These are phyloP conservation scores for Cosmia pyralina DNA, from an alignment of 2,888 invertebrate species.

Conservation along the genomic window DNA sequence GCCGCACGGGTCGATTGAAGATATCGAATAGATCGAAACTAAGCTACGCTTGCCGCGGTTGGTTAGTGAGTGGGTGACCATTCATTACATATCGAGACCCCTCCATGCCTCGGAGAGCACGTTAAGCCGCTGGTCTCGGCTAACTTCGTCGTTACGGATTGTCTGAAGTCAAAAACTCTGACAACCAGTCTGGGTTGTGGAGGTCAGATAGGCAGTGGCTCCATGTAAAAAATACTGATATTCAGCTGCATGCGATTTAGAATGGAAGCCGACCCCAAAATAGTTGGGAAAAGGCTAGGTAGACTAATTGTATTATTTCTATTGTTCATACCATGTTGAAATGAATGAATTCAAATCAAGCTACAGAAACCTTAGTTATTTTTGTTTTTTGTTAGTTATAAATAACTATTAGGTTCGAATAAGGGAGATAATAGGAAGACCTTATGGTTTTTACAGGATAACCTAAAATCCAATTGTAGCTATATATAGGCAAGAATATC, in stretches of 20 bases:
- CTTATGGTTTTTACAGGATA: background rate
- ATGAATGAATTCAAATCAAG: background rate
- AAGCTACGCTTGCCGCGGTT: background rate
- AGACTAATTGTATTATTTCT: too few relatives aligned
- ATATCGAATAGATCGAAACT: background rate
- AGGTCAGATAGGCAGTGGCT: background rate
- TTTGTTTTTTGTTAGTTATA: too few relatives aligned
- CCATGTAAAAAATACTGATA: background rate
- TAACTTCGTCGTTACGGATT: too few relatives aligned
- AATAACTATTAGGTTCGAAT: background rate
- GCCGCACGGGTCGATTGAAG: background rate
- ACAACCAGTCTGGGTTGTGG: background rate
- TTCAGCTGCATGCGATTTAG: background rate
- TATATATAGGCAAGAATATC: background rate
- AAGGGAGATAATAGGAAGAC: background rate
- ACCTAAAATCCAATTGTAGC: background rate
- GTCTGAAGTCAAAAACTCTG: background rate
- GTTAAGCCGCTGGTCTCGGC: background rate
- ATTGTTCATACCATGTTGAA: too few relatives aligned
- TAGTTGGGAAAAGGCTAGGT: background rate
- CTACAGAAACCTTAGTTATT: background rate
- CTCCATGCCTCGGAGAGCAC: background rate
- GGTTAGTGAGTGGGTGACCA: background rate
- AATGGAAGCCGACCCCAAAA: background rate
- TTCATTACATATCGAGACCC: background rate